Evolutionary conservation across 2,888 invertebrate species (phyloP), one percentile per base, ranked within the genome.

Genomic region (Synergus gifuensis): DNA sequence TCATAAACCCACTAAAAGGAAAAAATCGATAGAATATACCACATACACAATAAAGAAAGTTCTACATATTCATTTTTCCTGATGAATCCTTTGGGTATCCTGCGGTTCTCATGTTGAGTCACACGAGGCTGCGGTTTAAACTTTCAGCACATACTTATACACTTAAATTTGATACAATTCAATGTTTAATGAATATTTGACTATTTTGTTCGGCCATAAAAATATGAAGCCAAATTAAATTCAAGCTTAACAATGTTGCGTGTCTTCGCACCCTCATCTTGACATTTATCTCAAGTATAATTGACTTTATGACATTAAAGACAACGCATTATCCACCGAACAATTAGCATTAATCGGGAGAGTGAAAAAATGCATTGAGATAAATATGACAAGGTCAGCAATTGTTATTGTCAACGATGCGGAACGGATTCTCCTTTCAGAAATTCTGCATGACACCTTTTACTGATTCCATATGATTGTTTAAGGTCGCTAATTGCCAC

Each of bases 321-420:
- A n/a, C 54, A 54, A 16, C 36, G 36, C 16, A 54, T 54, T 73
- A 73, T 49, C 5, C 46, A 49, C 49, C 54, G 63, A 46, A 66
- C 69, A 83, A 83, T 83, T 79, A 78, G 69, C 76, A 78, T 78
- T 78, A 77, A 81, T 82, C 79, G 28, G 76, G 78, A 83, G 79
- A 79, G 79, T 73, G 83, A 78, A 83, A 78, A 83, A 83, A 78
- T 82, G 78, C 77, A 78, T 78, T 60, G 82, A 60, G 79, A 44
- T 22, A 78, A 66, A 78, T 76, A 81, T 76, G 77, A 79, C 77
- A 79, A 79, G 79, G 79, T 14, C 66, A 69, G n/a, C 69, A 69
- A 78, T 83, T 79, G 77, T 79, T 79, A 60, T 77, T 63, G 63
- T 63, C 46, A 77, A 77, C 63, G 28, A 63, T 36, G 22, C 16